Evolutionary conservation across 2,888 invertebrate genomes (phyloP).

Genomic region (Epinotia ramella): DNA sequence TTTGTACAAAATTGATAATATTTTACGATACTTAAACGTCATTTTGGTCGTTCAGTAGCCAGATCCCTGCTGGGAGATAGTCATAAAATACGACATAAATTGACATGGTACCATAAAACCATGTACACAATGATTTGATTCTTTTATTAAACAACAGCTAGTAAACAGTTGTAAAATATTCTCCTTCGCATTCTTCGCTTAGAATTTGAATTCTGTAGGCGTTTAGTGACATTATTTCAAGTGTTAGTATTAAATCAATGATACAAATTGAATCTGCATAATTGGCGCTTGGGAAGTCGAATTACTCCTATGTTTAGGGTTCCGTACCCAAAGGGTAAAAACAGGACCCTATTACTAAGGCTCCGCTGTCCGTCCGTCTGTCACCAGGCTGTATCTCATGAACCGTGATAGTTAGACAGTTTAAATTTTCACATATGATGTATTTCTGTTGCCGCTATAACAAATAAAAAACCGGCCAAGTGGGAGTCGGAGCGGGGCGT

Average conservation of each 20-base stretch:
- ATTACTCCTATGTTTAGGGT: background rate
- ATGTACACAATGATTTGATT: slow-evolving; percentile 55
- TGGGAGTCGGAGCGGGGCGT: background rate
- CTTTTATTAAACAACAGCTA: slow-evolving; percentile 58
- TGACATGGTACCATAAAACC: slow-evolving; percentile 50
- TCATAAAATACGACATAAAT: slow-evolving; percentile 48
- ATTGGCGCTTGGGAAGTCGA: background rate
- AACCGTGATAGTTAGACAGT: too few species aligned
- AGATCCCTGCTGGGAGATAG: slow-evolving; percentile 56
- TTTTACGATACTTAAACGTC: slow-evolving; percentile 56
- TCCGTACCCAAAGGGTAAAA: too few species aligned
- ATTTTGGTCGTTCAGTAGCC: slow-evolving; percentile 63
- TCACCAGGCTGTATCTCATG: too few species aligned
- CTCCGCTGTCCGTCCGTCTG: too few species aligned
- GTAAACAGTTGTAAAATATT: slow-evolving; percentile 56
- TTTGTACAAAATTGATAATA: slow-evolving; percentile 42
- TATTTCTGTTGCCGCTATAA: too few species aligned
- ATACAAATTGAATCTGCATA: slow-evolving; percentile 18
- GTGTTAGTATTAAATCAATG: slow-evolving; percentile 22
- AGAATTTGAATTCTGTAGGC: slow-evolving; percentile 30
- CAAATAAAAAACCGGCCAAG: too few species aligned
- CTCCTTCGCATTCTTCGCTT: slow-evolving; percentile 17
- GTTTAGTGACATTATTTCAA: slow-evolving; percentile 21
- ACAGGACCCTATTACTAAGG: too few species aligned
- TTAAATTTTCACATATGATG: too few species aligned